Evolutionary conservation across 2,888 invertebrate genomes (phyloP), one percentile per base, ranked within the genome.

Genomic region (Schizotus pectinicornis): DNA sequence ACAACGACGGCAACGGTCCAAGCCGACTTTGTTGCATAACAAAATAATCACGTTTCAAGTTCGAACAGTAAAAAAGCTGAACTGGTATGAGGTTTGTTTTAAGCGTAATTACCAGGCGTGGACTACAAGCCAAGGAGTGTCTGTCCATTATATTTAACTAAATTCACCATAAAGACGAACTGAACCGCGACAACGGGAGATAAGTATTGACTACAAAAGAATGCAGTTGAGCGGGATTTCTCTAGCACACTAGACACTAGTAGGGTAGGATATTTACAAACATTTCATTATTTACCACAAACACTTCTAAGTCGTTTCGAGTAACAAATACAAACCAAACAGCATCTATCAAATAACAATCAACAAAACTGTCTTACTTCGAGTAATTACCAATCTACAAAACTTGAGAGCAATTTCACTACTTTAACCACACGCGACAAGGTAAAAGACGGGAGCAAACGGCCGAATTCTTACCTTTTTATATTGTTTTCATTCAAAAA

Each of bases 401-500:
- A 6, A n/a, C 6, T 11, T 35, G 11, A 6, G n/a, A 11, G 11
- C n/a, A 35, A 35, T 35, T 35, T 11, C 41, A 14, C 7, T 14
- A 38, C 38, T 32, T 32, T 34, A 36, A 22, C 35, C 22, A 47
- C 47, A 47, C 13, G 2, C 35, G 35, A 34, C 9, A 34, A 12
- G 6, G 7, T 1, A 33, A 38, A 41, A 41, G 33, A 9, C 31
- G n/a, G n/a, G 1, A 41, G 9, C 14, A 31, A 43, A 11, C n/a
- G 34, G 8, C 6, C 12, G 33, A 37, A 38, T 33, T 34, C 56
- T 50, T 39, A 56, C 56, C 56, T 50, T 51, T 51, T 50, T 50
- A 56, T 37, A 8, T 32, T 11, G 9, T 51, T 56, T 45, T 56
- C 56, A 56, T 56, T 56, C 50, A 56, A 39, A 51, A 50, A 42